Evolutionary conservation across 2,113 vertebrate species (phyloP).

Genomic region (Anarrhichthys ocellatus): DNA sequence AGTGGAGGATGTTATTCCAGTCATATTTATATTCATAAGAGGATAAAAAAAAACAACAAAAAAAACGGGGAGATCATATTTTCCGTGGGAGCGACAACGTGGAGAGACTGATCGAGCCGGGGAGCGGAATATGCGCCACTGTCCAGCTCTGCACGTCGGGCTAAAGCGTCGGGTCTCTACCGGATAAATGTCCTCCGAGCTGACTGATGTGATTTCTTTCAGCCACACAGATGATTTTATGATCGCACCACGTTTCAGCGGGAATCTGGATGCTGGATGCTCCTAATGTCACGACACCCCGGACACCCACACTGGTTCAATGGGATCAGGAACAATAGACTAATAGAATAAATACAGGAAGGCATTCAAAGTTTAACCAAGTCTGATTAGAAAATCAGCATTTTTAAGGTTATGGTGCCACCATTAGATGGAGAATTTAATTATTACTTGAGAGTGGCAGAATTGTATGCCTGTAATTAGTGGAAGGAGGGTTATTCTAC

Average conservation of each 20-base stretch:
- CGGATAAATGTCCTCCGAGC: constrained; percentile 41
- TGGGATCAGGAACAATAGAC: constrained; percentile 45
- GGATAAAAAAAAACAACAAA: constrained; percentile 47
- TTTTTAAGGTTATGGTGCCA: neutral
- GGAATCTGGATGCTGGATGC: constrained; percentile 59
- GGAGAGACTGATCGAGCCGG: constrained; percentile 59
- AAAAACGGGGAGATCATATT: constrained; percentile 60
- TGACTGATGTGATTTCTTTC: constrained; percentile 35
- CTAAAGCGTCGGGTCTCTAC: constrained; percentile 33
- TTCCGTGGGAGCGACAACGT: constrained; percentile 61
- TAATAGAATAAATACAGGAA: constrained; percentile 24
- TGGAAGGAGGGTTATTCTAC: neutral
- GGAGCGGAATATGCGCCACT: constrained; percentile 64
- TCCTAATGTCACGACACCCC: constrained; percentile 54
- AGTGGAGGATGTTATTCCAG: constrained; percentile 45
- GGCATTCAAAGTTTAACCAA: constrained; percentile 67
- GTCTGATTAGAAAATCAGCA: constrained; percentile 8
- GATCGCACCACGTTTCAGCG: constrained; percentile 55
- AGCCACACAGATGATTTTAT: constrained; percentile 45
- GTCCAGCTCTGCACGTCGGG: constrained; percentile 47
- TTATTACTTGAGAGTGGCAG: neutral
- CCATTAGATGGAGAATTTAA: neutral
- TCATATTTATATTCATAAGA: constrained; percentile 44
- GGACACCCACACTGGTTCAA: constrained; percentile 37
- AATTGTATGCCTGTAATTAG: neutral